Evolutionary conservation across 2,888 invertebrate genomes (phyloP).

Genomic region (Drosophila pegasa): DNA sequence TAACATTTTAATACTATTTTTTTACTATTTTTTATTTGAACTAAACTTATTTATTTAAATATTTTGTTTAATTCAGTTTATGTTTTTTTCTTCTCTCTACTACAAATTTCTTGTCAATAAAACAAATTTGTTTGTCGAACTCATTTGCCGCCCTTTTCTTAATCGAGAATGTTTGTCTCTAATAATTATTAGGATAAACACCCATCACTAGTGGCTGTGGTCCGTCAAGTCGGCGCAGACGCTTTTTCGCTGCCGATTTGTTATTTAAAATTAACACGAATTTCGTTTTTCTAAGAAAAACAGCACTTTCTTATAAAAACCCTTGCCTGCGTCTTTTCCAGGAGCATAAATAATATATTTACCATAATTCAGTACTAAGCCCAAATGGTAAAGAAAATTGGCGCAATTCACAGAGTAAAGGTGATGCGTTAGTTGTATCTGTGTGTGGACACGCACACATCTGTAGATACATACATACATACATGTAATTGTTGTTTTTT

Average conservation of each 20-base stretch:
- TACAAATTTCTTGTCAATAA: no score
- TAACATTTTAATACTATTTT: no score
- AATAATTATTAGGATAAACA: neutral
- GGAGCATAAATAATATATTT: neutral
- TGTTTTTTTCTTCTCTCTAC: no score
- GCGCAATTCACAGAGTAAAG: slow-evolving; percentile 40
- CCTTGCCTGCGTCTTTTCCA: neutral
- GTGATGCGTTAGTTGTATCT: slow-evolving; percentile 9
- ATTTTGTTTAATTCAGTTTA: no score
- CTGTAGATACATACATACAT: slow-evolving; percentile 8
- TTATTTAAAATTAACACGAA: neutral
- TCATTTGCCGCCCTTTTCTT: no score
- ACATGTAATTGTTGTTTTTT: slow-evolving; percentile 15
- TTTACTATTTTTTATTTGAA: no score
- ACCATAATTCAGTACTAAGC: slow-evolving; percentile 6
- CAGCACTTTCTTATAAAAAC: neutral
- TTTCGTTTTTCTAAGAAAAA: neutral
- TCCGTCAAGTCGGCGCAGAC: neutral
- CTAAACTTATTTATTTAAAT: no score
- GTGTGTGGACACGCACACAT: neutral
- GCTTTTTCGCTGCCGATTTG: neutral
- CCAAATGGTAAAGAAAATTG: slow-evolving; percentile 32
- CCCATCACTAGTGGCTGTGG: neutral
- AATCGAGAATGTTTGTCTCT: no score
- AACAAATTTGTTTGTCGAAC: no score